These are phyloP conservation scores for Copsychus sechellarum DNA, from an alignment of 2,113 vertebrate species.

Conservation along the genomic window DNA sequence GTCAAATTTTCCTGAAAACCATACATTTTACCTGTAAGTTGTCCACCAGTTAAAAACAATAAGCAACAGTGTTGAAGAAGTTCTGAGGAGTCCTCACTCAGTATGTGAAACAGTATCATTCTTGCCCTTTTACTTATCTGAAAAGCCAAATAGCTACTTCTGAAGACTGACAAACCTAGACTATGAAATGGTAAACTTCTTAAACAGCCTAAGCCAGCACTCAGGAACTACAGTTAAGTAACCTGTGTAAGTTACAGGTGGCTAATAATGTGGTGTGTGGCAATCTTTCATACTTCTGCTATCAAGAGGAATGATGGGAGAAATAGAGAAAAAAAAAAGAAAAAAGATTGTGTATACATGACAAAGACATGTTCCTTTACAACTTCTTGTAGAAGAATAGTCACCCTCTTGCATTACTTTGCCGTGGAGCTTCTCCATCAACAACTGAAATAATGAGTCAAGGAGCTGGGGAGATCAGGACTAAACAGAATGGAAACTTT, in stretches of 20 bases:
- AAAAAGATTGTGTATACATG: not conserved
- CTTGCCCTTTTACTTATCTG: not conserved
- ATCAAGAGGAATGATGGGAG: not conserved
- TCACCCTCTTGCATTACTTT: not conserved
- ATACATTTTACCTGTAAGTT: not conserved
- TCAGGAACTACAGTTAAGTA: not conserved
- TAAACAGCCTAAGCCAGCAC: not conserved
- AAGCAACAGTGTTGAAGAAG: not conserved
- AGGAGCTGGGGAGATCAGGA: not conserved
- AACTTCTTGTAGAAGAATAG: not conserved
- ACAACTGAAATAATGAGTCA: not conserved
- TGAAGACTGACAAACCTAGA: not conserved
- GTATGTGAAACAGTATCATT: not conserved
- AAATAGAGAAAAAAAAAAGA: not conserved
- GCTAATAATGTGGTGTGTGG: not conserved
- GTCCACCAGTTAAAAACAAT: not conserved
- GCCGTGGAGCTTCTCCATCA: not conserved
- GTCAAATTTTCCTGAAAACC: not conserved
- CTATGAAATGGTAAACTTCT: not conserved
- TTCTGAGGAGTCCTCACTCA: not conserved
- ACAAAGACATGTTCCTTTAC: not conserved
- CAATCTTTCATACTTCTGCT: not conserved
- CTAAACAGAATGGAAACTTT: not conserved
- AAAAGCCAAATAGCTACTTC: not conserved
- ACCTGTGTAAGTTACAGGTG: rapidly evolving